Evolutionary conservation across 2,113 vertebrate species (phyloP).

Genomic region (Tinamus guttatus): DNA sequence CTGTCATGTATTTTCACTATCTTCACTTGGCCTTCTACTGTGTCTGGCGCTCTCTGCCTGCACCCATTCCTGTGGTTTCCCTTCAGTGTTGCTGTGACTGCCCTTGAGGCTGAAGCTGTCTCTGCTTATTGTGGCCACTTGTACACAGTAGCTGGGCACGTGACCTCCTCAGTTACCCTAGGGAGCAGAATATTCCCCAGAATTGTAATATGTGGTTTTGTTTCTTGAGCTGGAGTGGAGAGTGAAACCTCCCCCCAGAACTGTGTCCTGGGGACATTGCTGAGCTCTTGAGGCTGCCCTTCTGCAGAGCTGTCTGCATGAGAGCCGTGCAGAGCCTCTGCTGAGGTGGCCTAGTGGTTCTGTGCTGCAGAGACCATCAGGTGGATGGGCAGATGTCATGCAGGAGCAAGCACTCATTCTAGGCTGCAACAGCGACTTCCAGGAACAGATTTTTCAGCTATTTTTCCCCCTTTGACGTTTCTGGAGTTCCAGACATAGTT

Average conservation of each 20-base stretch:
- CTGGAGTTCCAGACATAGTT: not conserved
- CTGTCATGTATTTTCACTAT: not conserved
- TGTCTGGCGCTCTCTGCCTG: not conserved
- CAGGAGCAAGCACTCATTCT: not conserved
- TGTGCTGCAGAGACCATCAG: not conserved
- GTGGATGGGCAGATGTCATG: not conserved
- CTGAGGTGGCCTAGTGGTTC: not conserved
- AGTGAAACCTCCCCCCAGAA: not conserved
- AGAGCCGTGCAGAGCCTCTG: not conserved
- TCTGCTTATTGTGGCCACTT: conserved; percentile 40
- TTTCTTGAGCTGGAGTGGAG: not conserved
- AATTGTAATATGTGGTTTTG: conserved; percentile 19
- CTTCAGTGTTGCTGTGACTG: not conserved
- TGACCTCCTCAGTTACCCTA: not conserved
- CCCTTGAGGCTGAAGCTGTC: conserved; percentile 45
- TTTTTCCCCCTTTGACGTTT: not conserved
- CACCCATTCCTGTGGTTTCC: not conserved
- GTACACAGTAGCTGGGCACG: not conserved
- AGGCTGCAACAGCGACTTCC: not conserved
- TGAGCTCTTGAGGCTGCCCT: not conserved
- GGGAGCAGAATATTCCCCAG: conserved; percentile 22
- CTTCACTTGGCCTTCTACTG: not conserved
- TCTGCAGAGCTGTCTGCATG: not conserved
- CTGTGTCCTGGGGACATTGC: not conserved
- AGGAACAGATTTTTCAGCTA: not conserved